phyloP scores from a whole-genome alignment of 2,797 vertebrate genomes.

The Coccyzus lansbergi region DNA sequence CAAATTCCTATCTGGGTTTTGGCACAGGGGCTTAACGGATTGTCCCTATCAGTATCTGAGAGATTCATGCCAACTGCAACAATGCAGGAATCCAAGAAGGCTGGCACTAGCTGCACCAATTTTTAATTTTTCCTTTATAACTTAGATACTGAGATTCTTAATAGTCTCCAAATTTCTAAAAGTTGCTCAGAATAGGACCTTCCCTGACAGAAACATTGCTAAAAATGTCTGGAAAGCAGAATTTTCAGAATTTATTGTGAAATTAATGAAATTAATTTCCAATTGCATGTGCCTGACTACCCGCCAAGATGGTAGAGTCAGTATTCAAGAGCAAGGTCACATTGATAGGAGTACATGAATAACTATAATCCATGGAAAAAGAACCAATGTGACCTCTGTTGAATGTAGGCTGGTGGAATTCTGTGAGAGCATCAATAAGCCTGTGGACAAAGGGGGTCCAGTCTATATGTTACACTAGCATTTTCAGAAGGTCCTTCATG shows the following conservation, averaged over 20 bases:
- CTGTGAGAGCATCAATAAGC: background rate
- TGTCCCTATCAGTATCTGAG: background rate
- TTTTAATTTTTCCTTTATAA: background rate
- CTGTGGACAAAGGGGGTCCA: background rate
- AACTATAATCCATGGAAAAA: background rate
- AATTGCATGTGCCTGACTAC: background rate
- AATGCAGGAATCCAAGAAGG: background rate
- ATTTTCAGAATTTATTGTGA: background rate
- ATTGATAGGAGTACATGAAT: background rate
- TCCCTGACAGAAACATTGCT: background rate
- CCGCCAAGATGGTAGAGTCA: background rate
- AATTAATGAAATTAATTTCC: background rate
- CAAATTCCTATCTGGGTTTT: background rate
- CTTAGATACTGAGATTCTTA: background rate
- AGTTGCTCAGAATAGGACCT: background rate
- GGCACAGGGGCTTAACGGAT: background rate
- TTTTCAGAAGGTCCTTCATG: background rate
- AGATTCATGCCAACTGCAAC: background rate
- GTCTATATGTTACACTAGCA: background rate
- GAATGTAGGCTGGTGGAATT: background rate
- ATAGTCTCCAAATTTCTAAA: background rate
- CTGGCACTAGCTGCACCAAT: background rate
- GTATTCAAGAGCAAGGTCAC: background rate
- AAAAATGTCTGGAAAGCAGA: background rate
- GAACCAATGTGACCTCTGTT: background rate